These are phyloP conservation scores for Dioctria linearis DNA, from an alignment of 2,888 invertebrate species.

Conservation along the genomic window DNA sequence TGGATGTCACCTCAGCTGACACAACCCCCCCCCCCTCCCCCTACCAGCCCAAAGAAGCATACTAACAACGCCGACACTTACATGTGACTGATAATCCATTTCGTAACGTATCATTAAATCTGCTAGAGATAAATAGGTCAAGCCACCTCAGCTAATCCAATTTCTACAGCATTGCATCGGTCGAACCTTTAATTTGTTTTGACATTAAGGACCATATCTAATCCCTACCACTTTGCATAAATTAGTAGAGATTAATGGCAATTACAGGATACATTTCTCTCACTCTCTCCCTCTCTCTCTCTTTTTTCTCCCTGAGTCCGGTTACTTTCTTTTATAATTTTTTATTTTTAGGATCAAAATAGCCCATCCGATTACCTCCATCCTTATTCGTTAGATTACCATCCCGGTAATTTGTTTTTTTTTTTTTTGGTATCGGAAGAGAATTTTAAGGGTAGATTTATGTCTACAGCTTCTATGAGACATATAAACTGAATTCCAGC, in stretches of 20 bases:
- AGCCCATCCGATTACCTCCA: conserved; percentile 44
- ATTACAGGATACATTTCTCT: conserved; percentile 28
- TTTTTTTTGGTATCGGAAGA: conserved; percentile 32
- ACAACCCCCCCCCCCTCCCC: too few species aligned
- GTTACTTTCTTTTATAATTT: too few species aligned
- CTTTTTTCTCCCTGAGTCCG: conserved; percentile 1
- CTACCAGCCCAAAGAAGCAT: not conserved
- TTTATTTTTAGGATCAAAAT: conserved; percentile 24
- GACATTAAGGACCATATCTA: conserved; percentile 45
- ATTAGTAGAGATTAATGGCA: conserved; percentile 50
- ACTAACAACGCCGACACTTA: not conserved
- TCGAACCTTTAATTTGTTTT: conserved; percentile 45
- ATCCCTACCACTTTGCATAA: conserved; percentile 49
- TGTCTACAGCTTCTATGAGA: conserved; percentile 40
- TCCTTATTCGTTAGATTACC: conserved; percentile 50
- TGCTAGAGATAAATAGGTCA: conserved; percentile 30
- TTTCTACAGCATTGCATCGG: not conserved
- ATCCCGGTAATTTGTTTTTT: conserved; percentile 49
- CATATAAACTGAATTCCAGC: conserved; percentile 18
- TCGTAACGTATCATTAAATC: not conserved
- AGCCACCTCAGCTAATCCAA: not conserved
- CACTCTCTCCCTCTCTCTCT: not conserved
- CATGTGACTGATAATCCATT: conserved; percentile 42
- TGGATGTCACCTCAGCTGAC: not conserved
- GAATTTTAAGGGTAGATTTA: conserved; percentile 30